Base-by-base conservation (phyloP, 2,888 invertebrate species). In the Zootermopsis nevadensis region DNA sequence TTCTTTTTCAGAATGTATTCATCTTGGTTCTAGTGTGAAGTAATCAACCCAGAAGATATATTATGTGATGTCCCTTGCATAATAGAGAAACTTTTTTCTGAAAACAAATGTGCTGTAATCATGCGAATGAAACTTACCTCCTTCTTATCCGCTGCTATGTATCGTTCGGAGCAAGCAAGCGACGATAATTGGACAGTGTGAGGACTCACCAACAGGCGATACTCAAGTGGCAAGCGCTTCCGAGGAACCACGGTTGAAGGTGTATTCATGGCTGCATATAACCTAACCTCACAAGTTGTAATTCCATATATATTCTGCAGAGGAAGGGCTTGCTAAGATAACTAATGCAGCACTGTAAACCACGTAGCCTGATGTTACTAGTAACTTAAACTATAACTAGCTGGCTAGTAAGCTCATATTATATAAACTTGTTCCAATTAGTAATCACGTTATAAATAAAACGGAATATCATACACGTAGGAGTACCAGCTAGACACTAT, bases 391-490 rank as follows among this genome's bases (percentile, higher is more conserved):
- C 12, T 8, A 33, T 33, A 69, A 33, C 69, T 69, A 30, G 15
- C 27, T 15, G 69, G 31, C 67, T 31, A 30, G 27, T 55, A 55
- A 2, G 55, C 27, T 60, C 15, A 27, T 60, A 60, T n/a, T 69
- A n/a, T 69, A 69, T 15, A 31, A 33, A 22, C 69, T 31, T 33
- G 33, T 69, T 69, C 33, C 69, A 22, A 69, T 33, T 69, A 33
- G 31, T 69, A 69, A 69, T 69, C 33, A 15, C 31, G 19, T 69
- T 33, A 31, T 69, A 69, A 69, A 69, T 69, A 69, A 15, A 69
- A 33, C 31, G 1, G 19, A 33, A 69, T 33, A 12, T 69, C 31
- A 4, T 31, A 30, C 24, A 69, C 33, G 15, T 69, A 22, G 19
- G 33, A 33, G 31, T 30, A 69, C 8, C 69, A 33, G 33, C 7